Conservation (phyloP, 2,888 invertebrate genomes). For the Hymenopus coronatus region DNA sequence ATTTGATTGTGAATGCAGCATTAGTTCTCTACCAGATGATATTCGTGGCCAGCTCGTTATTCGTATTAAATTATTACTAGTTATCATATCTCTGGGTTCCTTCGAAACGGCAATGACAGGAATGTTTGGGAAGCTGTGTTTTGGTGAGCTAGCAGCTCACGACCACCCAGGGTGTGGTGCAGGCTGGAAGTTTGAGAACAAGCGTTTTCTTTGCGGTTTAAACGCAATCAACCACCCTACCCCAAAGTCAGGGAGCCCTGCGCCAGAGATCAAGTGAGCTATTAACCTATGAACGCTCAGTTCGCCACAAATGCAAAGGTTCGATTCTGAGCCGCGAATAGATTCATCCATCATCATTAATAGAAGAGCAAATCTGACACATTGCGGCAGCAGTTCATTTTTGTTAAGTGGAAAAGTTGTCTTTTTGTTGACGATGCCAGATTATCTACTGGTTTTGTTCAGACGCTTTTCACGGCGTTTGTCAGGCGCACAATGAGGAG, state of each 20-base stretch:
- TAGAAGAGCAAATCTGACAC: not conserved
- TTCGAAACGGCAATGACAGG: too few relatives aligned
- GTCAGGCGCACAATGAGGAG: not conserved
- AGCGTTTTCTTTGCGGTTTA: too few relatives aligned
- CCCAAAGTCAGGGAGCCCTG: not conserved
- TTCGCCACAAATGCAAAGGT: not conserved
- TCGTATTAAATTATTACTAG: too few relatives aligned
- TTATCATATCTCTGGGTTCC: too few relatives aligned
- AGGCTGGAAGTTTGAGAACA: not conserved
- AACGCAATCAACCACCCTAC: not conserved
- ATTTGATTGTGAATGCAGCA: too few relatives aligned
- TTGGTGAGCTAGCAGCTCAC: too few relatives aligned
- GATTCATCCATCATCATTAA: not conserved
- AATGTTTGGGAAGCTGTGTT: too few relatives aligned
- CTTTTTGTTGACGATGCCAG: not conserved
- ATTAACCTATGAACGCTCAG: not conserved
- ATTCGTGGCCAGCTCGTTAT: too few relatives aligned
- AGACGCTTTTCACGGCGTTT: not conserved
- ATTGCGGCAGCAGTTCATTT: not conserved
- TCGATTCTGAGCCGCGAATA: not conserved
- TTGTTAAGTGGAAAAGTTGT: not conserved
- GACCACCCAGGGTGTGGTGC: not conserved
- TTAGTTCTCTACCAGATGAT: too few relatives aligned
- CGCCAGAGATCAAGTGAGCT: not conserved
- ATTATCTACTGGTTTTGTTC: not conserved